Evolutionary conservation across 2,888 invertebrate genomes (phyloP).

Genomic region (Apodemia zela): DNA sequence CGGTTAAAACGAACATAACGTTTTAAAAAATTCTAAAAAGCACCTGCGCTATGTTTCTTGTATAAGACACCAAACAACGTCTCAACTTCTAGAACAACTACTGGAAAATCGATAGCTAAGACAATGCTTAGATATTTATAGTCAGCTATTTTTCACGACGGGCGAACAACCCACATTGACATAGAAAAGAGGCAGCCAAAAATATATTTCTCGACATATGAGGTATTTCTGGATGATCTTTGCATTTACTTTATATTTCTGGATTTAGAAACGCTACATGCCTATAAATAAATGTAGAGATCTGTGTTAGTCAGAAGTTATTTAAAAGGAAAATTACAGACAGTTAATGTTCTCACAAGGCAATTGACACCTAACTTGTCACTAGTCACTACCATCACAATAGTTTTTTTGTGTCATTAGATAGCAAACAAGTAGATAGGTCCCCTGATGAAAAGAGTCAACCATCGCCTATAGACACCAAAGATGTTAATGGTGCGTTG

Average conservation of each 20-base stretch:
- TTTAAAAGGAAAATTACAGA: too few species aligned
- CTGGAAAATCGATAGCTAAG: slow-evolving; percentile 5
- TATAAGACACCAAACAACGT: neutral
- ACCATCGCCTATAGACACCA: too few species aligned
- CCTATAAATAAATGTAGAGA: neutral
- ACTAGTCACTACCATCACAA: too few species aligned
- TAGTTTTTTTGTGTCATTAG: too few species aligned
- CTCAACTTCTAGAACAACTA: neutral
- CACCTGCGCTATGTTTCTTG: neutral
- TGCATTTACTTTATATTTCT: slow-evolving; percentile 10
- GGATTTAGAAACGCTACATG: neutral
- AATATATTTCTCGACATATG: slow-evolving; percentile 7
- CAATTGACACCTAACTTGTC: too few species aligned
- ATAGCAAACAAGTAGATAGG: too few species aligned
- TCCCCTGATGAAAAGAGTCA: too few species aligned
- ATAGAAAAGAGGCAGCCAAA: slow-evolving; percentile 14
- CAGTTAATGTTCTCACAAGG: too few species aligned
- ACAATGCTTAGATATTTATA: slow-evolving; percentile 15
- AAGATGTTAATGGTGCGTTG: too few species aligned
- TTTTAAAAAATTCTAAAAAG: neutral
- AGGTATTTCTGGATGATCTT: neutral
- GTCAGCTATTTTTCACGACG: slow-evolving; percentile 7
- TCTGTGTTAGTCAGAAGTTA: too few species aligned
- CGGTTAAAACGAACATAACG: too few species aligned
- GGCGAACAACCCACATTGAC: neutral